Conservation (phyloP, 1,140 invertebrate genomes). For the Aricia agestis region DNA sequence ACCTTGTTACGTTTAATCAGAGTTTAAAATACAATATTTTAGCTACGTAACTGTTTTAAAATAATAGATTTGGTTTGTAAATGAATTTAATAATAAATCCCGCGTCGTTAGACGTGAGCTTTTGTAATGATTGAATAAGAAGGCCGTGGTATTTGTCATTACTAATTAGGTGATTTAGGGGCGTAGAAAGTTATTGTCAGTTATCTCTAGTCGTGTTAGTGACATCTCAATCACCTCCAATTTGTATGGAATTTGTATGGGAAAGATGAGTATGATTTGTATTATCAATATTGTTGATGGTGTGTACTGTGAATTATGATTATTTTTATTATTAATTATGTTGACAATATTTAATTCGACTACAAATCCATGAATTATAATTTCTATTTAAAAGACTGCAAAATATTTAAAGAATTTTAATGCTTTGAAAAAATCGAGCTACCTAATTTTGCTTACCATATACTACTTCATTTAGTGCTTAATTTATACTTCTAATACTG, state of each 20-base stretch:
- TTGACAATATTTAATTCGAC: too few species aligned
- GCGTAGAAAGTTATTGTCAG: not conserved
- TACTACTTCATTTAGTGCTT: too few species aligned
- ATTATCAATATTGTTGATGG: not conserved
- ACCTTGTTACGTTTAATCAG: not conserved
- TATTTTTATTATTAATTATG: too few species aligned
- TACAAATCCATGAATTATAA: too few species aligned
- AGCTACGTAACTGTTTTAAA: not conserved
- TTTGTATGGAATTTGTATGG: not conserved
- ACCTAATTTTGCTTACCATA: too few species aligned
- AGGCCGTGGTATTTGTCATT: not conserved
- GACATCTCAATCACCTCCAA: not conserved
- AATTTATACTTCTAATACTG: not conserved
- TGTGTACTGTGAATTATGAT: not conserved
- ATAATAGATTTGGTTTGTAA: conserved; percentile 17
- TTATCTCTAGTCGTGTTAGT: not conserved
- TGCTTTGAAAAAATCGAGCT: too few species aligned
- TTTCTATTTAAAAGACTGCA: too few species aligned
- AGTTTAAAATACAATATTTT: not conserved
- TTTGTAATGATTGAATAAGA: conserved; percentile 19
- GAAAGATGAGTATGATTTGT: not conserved
- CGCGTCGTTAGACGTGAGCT: not conserved
- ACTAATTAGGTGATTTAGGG: not conserved
- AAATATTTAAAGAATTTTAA: too few species aligned
- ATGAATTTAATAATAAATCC: conserved; percentile 27